Evolutionary conservation across 2,888 invertebrate species (phyloP).

Genomic region (Orgyia antiqua): DNA sequence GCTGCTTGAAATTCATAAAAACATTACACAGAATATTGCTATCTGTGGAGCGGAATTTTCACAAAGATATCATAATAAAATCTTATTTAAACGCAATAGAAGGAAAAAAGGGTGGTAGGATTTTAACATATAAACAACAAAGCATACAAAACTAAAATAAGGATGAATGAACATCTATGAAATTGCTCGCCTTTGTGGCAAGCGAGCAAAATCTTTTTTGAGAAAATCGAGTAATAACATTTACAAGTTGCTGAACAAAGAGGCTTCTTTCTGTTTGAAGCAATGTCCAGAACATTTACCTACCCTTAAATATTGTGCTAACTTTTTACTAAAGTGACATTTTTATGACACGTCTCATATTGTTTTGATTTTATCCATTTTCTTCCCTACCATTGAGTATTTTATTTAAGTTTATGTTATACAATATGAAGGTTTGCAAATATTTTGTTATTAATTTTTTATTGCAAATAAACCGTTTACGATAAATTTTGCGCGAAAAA

Average conservation of each 20-base stretch:
- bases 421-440: conserved; percentile 7
- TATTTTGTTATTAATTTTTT: conserved; percentile 12
- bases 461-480: no score
- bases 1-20: conserved; percentile 48
- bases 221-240: conserved; percentile 63
- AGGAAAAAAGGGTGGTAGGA: conserved; percentile 43
- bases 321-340: conserved; percentile 32
- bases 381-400: conserved; percentile 11
- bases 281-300: conserved; percentile 43
- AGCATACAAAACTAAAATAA: conserved; percentile 43
- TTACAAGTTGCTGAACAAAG: conserved; percentile 64
- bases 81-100: conserved; percentile 40
- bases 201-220: conserved; percentile 44
- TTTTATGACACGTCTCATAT: conserved; percentile 27
- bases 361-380: conserved; percentile 17
- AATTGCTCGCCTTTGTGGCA: conserved; percentile 49
- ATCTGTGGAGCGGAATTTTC: conserved; percentile 33
- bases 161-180: conserved; percentile 45
- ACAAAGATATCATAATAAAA: conserved; percentile 34
- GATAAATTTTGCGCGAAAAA: no score
- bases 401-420: conserved; percentile 3
- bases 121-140: conserved; percentile 51
- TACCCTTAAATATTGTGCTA: conserved; percentile 36
- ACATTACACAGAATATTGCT: conserved; percentile 38
- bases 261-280: conserved; percentile 43